phyloP scores from a whole-genome alignment of 2,888 invertebrate genomes.

The Phyllotreta striolata region DNA sequence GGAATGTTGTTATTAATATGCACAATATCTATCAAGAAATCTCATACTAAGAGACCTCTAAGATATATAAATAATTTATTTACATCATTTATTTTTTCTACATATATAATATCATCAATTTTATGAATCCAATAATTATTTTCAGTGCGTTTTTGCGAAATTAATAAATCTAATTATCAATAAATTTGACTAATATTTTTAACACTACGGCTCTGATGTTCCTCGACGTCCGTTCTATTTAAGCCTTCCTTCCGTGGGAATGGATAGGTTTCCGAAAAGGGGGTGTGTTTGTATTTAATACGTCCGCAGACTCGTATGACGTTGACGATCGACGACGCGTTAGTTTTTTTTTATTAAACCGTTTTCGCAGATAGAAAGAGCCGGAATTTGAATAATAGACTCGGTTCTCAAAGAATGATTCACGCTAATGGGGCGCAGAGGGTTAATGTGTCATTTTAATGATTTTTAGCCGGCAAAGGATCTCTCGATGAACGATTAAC shows the following conservation, averaged over 20 bases:
- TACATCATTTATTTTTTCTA: too few species aligned
- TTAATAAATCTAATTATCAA: neutral
- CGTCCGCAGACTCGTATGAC: conserved; percentile 13
- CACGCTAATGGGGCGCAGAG: neutral
- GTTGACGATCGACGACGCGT: conserved; percentile 6
- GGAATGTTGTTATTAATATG: too few species aligned
- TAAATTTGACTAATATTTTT: neutral
- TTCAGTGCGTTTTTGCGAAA: neutral
- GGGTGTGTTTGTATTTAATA: conserved; percentile 23
- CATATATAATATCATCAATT: too few species aligned
- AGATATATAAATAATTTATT: too few species aligned
- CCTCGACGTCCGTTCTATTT: conserved; percentile 11
- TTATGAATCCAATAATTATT: too few species aligned
- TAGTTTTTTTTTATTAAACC: conserved; percentile 15
- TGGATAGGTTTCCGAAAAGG: conserved; percentile 17
- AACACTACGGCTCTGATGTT: neutral
- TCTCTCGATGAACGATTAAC: too few species aligned
- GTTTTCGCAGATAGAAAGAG: conserved; percentile 4
- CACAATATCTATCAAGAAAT: too few species aligned
- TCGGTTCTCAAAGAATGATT: conserved; percentile 4
- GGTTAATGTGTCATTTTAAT: conserved; percentile 4
- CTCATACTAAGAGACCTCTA: too few species aligned
- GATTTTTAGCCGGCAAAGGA: too few species aligned
- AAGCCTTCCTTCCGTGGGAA: conserved; percentile 22
- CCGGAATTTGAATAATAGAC: neutral